Base-by-base conservation (phyloP, 2,888 invertebrate genomes). In the Heliothis peltigera region DNA sequence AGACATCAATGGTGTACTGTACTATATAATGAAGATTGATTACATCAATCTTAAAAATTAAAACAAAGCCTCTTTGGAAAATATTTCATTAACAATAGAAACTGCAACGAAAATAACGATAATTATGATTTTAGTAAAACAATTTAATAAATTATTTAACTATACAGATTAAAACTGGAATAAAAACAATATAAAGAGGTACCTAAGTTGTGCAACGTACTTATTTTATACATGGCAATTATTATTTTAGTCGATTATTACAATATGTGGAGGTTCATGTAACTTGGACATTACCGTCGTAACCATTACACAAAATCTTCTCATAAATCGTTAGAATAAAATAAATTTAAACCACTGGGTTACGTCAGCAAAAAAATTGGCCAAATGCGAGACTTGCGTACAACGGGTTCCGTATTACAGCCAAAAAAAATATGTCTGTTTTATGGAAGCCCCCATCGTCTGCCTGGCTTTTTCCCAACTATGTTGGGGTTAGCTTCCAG, bases 1-100 rank as follows among this genome's bases (percentile, higher is more conserved):
- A 70, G 52, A 72, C 52, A 72, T 56, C 48, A 60, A 72, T 48
- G 21, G n/a, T 68, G 48, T 52, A 52, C 8, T 54, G 12, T 44
- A 59, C 44, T 42, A 44, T 19, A 48, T 42, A 42, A 18, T 18
- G n/a, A 35, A 51, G 18, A 54, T 58, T 56, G 55, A 73, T 70
- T 57, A 44, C 4, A 70, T 64, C 47, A 60, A 64, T 60, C 0
- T 43, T 47, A 51, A 56, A n/a, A 17, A 57, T 57, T 46, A 7
- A 57, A 15, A 44, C 44, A 59, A 35, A 53, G 48, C 52, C 28
- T 39, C 39, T 43, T 25, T 44, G 54, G 54, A 46, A 35, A 57
- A 19, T 35, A 52, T 46, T 43, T n/a, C 15, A 51, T 32, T 21
- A 25, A 43, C n/a, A 19, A 42, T 32, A 39, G 44, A 18, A 59